Conservation (phyloP, 2,888 invertebrate genomes). For the Escarpia spicata region DNA sequence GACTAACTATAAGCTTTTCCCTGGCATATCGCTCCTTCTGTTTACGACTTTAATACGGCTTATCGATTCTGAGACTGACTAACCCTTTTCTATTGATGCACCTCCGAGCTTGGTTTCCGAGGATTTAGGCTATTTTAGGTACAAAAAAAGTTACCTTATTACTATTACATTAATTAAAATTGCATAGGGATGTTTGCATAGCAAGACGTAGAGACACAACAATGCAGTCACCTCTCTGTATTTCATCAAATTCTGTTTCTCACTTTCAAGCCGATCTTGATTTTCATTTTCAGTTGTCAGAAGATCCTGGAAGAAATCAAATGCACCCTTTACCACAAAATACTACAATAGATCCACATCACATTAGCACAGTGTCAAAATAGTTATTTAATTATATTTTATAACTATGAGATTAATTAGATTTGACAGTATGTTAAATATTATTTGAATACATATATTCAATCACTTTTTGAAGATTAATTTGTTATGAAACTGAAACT, state of each 20-base stretch:
- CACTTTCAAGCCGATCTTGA: constrained; percentile 61
- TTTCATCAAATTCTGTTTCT: constrained; percentile 58
- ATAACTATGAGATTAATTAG: neutral
- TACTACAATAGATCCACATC: neutral
- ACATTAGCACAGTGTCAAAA: neutral
- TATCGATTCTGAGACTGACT: too few species aligned
- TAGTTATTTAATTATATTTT: neutral
- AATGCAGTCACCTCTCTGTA: constrained; percentile 54
- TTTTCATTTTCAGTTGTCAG: constrained; percentile 53
- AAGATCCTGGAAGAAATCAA: constrained; percentile 28
- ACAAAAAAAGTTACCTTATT: too few species aligned
- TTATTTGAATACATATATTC: too few species aligned
- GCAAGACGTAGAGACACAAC: neutral
- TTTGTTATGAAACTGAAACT: too few species aligned
- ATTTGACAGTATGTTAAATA: too few species aligned
- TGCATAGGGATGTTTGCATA: neutral
- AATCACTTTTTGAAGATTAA: too few species aligned
- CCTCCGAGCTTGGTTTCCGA: too few species aligned
- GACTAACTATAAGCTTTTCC: too few species aligned
- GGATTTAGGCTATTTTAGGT: too few species aligned
- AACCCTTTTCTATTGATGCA: too few species aligned
- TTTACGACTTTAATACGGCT: too few species aligned
- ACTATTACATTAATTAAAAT: neutral
- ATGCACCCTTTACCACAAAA: neutral
- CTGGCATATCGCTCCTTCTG: too few species aligned